Evolutionary conservation across 92 coral and sea anemone species (phyloP).

Genomic region (Pocillopora meandrina): DNA sequence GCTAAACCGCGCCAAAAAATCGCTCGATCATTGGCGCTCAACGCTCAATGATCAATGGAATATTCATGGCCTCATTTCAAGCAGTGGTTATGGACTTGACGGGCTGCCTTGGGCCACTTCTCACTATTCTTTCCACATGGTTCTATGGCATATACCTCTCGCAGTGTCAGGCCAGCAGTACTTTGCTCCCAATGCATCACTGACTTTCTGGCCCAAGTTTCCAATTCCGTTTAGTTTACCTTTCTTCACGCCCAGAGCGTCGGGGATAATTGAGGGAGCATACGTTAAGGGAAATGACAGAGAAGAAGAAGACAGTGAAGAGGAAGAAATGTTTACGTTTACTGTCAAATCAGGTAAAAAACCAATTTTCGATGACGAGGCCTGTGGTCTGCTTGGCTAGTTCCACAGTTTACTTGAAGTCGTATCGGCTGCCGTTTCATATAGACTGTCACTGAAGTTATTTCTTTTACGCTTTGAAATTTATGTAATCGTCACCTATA

Average conservation of each 20-base stretch:
- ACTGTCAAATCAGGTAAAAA: conserved; percentile 69
- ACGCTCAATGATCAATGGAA: conserved; percentile 86
- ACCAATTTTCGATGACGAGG: too few species aligned
- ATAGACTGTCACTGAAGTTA: too few species aligned
- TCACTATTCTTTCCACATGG: conserved; percentile 76
- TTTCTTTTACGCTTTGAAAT: too few species aligned
- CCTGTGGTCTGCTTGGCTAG: too few species aligned
- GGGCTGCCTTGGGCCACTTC: conserved; percentile 94
- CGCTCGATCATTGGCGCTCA: conserved; percentile 88
- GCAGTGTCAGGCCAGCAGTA: conserved; percentile 90
- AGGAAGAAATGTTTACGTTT: conserved; percentile 84
- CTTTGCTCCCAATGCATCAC: conserved; percentile 70
- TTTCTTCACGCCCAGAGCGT: conserved; percentile 83
- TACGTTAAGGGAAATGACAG: conserved; percentile 28
- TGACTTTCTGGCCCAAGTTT: conserved; percentile 83
- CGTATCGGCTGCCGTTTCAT: too few species aligned
- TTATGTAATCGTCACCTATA: too few species aligned
- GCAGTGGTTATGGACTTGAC: conserved; percentile 86
- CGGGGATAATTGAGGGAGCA: conserved; percentile 74
- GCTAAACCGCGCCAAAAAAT: conserved; percentile 72
- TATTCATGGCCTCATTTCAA: conserved; percentile 80
- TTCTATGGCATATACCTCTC: conserved; percentile 86
- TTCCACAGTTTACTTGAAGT: too few species aligned
- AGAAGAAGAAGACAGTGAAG: conserved; percentile 30
- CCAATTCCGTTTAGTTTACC: conserved; percentile 76